phyloP scores from a whole-genome alignment of 2,888 invertebrate genomes.

The Agrenia bidenticulata region DNA sequence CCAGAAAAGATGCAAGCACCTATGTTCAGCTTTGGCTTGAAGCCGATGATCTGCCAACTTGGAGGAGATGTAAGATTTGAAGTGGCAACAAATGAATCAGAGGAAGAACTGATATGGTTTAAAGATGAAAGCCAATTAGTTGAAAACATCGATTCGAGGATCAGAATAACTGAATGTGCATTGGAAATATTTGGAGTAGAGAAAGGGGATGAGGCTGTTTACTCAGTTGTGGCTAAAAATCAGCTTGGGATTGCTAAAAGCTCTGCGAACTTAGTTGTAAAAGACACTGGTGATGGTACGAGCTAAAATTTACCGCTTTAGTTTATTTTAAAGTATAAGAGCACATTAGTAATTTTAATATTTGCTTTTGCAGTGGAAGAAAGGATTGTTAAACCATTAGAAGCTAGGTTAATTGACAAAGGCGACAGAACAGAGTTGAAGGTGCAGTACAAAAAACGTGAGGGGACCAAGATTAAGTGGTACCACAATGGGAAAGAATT shows the following conservation, averaged over 20 bases:
- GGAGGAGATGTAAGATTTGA: slow-evolving; percentile 14
- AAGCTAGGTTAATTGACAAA: slow-evolving; percentile 62
- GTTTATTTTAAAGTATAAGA: background rate
- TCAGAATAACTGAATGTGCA: slow-evolving; percentile 68
- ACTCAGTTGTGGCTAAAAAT: slow-evolving; percentile 68
- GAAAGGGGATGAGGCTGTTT: slow-evolving; percentile 72
- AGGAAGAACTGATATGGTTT: slow-evolving; percentile 67
- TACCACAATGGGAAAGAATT: slow-evolving; percentile 78
- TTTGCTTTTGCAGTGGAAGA: slow-evolving; percentile 4
- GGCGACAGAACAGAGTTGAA: slow-evolving; percentile 4
- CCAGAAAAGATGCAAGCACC: slow-evolving; percentile 11
- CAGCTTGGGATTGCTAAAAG: slow-evolving; percentile 75
- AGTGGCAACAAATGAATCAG: slow-evolving; percentile 4
- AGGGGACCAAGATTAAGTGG: slow-evolving; percentile 73
- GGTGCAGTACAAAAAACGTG: slow-evolving; percentile 30
- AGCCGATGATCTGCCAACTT: slow-evolving; percentile 9
- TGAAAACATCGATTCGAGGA: slow-evolving; percentile 62
- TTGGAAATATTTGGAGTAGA: slow-evolving; percentile 68
- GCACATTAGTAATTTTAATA: background rate
- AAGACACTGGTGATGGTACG: slow-evolving; percentile 54
- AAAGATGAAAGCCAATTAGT: slow-evolving; percentile 66
- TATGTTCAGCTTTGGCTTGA: slow-evolving; percentile 8
- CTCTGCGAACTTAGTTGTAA: slow-evolving; percentile 69
- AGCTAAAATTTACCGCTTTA: slow-evolving; percentile 56
- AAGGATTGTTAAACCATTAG: slow-evolving; percentile 61